A percentile compares a stretch with the other conserved stretches of the same genome.
Evolutionary conservation across 64 coral and sea anemone genomes (phyloP).

Genomic region (Montipora efflorescens): DNA sequence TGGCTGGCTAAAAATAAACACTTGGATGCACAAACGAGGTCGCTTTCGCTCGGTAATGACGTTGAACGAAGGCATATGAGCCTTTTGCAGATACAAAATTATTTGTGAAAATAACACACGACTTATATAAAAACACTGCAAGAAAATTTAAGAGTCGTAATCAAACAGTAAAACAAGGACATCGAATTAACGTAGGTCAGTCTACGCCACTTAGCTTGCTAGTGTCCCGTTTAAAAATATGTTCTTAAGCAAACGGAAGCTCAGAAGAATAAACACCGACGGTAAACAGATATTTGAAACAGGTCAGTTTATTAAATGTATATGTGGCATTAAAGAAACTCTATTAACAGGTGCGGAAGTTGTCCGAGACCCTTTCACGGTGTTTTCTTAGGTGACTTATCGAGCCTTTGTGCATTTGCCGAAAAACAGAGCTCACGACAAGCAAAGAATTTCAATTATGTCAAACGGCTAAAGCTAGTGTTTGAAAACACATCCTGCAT

Average conservation of each 20-base stretch:
- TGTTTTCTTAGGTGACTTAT: slow-evolving; percentile 47
- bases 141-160: neutral
- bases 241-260: neutral
- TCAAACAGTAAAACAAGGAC: neutral
- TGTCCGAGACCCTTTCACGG: neutral
- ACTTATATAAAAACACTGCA: too few relatives aligned
- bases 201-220: neutral
- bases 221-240: neutral
- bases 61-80: too few relatives aligned
- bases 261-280: neutral
- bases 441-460: slow-evolving; percentile 51
- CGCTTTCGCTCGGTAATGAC: too few relatives aligned
- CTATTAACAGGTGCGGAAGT: slow-evolving; percentile 25
- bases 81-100: too few relatives aligned
- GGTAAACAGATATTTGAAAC: slow-evolving; percentile 7
- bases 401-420: slow-evolving; percentile 27
- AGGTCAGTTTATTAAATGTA: neutral
- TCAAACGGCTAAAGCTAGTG: neutral
- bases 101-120: too few relatives aligned
- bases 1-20: too few relatives aligned
- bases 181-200: too few relatives aligned
- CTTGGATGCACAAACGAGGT: too few relatives aligned
- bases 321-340: neutral
- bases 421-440: slow-evolving; percentile 25
- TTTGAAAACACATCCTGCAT: neutral